Conservation (phyloP, 1,140 invertebrate species). For the Grapholita molesta region DNA sequence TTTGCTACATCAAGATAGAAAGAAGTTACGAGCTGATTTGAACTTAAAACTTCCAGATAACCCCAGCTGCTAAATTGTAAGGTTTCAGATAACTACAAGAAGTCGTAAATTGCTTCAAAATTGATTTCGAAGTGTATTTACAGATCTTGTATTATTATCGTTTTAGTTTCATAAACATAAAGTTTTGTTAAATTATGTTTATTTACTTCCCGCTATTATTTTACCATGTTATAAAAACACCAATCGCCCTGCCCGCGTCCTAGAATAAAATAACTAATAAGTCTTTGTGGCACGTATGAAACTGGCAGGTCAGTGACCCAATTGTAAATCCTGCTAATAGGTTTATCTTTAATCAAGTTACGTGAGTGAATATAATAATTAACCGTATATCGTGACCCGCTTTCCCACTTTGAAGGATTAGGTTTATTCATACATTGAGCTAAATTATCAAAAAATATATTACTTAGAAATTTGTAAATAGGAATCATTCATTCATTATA, state of each 20-base stretch:
- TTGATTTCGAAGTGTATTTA: background rate
- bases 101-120: background rate
- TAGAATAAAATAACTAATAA: too few relatives aligned
- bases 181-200: too few relatives aligned
- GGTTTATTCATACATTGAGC: background rate
- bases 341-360: background rate
- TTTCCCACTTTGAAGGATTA: background rate
- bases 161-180: too few relatives aligned
- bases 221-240: too few relatives aligned
- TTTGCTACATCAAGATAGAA: conserved; percentile 4
- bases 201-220: too few relatives aligned
- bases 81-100: background rate
- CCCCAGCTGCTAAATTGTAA: background rate
- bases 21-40: background rate
- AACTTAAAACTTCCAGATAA: background rate
- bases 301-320: background rate
- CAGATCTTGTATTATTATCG: too few relatives aligned
- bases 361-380: conserved; percentile 8
- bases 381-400: background rate
- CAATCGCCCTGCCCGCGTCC: too few relatives aligned
- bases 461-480: background rate
- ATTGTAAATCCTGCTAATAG: background rate
- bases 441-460: background rate
- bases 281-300: too few relatives aligned
- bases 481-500: background rate